A percentile compares a stretch with the other conserved stretches of the same genome.
Evolutionary conservation across 2,797 vertebrate genomes (phyloP).

Genomic region (Rachycentron canadum): DNA sequence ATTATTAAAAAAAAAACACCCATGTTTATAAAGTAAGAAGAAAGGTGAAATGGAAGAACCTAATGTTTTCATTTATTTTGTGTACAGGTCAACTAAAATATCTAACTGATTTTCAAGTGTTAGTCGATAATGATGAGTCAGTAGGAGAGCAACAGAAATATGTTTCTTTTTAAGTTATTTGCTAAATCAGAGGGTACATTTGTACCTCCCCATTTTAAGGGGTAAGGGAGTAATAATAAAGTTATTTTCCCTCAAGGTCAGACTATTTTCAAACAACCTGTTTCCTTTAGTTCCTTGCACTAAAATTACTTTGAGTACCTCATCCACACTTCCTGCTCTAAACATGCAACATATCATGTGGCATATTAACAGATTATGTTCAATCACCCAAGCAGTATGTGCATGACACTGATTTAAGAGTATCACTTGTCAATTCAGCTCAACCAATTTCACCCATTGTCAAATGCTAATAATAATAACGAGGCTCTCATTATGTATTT

Average conservation of each 20-base stretch:
- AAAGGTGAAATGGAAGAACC: background rate
- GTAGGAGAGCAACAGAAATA: background rate
- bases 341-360: conserved; percentile 53
- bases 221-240: background rate
- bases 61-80: background rate
- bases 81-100: background rate
- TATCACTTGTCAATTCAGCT: conserved; percentile 53
- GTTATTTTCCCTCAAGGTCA: conserved; percentile 18
- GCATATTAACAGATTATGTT: conserved; percentile 20
- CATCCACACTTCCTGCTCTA: conserved; percentile 24
- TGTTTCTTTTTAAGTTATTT: background rate
- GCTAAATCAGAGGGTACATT: background rate
- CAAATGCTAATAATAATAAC: too few species aligned
- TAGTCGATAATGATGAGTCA: background rate
- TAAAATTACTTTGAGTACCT: conserved; percentile 35
- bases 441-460: conserved; percentile 56
- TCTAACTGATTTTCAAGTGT: background rate
- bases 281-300: conserved; percentile 35
- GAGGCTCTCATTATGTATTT: background rate
- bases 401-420: conserved; percentile 42
- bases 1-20: background rate
- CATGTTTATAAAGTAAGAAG: background rate
- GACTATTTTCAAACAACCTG: conserved; percentile 29
- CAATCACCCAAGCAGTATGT: conserved; percentile 42
- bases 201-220: background rate